phyloP scores from a whole-genome alignment of 2,888 invertebrate species.

The Taenaris catops region DNA sequence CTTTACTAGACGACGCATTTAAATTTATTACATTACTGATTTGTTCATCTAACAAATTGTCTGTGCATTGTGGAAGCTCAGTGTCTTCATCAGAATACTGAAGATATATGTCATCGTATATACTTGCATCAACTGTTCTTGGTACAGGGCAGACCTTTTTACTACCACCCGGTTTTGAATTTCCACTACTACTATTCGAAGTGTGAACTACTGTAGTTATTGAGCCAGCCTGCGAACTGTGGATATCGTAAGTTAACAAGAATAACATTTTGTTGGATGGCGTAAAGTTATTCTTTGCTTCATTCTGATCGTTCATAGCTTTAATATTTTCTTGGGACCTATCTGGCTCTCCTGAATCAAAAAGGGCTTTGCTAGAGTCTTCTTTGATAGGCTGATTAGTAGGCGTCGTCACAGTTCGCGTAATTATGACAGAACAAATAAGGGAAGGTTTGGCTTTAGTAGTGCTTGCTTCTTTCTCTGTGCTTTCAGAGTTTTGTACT shows the following conservation, averaged over 20 bases:
- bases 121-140: constrained; percentile 54
- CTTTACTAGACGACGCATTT: constrained; percentile 69
- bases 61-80: constrained; percentile 71
- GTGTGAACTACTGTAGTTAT: constrained; percentile 64
- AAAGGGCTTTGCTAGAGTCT: constrained; percentile 61
- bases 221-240: constrained; percentile 76
- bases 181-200: constrained; percentile 57
- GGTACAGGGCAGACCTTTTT: constrained; percentile 67
- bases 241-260: constrained; percentile 85
- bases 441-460: constrained; percentile 60
- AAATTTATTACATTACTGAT: constrained; percentile 76
- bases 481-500: constrained; percentile 45
- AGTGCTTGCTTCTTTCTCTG: constrained; percentile 51
- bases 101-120: constrained; percentile 72
- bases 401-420: constrained; percentile 43
- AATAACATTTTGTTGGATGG: constrained; percentile 73
- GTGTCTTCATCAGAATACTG: constrained; percentile 81
- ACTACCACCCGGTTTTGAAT: constrained; percentile 75
- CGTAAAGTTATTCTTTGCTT: constrained; percentile 77
- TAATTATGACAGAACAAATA: constrained; percentile 60
- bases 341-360: constrained; percentile 53
- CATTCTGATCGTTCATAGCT: constrained; percentile 88
- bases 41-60: constrained; percentile 63
- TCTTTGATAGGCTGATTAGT: constrained; percentile 56
- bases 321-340: constrained; percentile 77